phyloP scores from a whole-genome alignment of 2,113 vertebrate genomes.

The Numenius arquata region DNA sequence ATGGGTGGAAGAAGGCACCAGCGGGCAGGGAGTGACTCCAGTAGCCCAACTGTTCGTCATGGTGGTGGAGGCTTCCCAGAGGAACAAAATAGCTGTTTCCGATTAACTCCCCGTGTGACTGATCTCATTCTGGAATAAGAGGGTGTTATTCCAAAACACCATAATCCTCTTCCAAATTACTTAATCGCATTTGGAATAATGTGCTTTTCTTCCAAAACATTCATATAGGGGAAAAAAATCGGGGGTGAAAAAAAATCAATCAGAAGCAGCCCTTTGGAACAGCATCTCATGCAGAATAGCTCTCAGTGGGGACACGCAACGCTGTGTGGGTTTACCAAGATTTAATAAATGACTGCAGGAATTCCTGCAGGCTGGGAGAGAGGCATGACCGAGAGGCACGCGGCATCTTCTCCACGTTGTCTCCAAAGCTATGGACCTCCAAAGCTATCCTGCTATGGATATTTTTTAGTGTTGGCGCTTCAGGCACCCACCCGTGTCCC shows the following conservation, averaged over 20 bases:
- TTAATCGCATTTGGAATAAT: constrained; percentile 42
- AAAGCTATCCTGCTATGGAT: fast-evolving
- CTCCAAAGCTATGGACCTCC: not conserved
- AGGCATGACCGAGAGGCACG: fast-evolving
- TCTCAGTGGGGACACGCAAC: fast-evolving
- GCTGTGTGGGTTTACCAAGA: not conserved
- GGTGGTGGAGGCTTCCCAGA: not conserved
- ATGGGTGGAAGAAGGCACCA: not conserved
- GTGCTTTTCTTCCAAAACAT: constrained; percentile 21
- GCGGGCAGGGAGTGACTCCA: not conserved
- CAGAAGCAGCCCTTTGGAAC: not conserved
- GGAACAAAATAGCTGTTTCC: not conserved
- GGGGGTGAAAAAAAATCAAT: not conserved
- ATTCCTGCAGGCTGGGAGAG: not conserved
- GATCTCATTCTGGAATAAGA: constrained; percentile 60
- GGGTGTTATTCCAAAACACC: constrained; percentile 39
- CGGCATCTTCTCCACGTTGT: not conserved
- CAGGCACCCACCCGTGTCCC: not conserved
- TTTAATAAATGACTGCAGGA: not conserved
- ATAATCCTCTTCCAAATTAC: constrained; percentile 44
- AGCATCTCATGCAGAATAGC: not conserved
- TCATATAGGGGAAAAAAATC: not conserved
- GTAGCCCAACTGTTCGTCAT: not conserved
- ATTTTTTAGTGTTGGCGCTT: not conserved
- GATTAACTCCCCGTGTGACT: constrained; percentile 26